Evolutionary conservation across 2,113 vertebrate species (phyloP), one percentile per base, ranked within the genome.

Genomic region (Taurulus bubalis): DNA sequence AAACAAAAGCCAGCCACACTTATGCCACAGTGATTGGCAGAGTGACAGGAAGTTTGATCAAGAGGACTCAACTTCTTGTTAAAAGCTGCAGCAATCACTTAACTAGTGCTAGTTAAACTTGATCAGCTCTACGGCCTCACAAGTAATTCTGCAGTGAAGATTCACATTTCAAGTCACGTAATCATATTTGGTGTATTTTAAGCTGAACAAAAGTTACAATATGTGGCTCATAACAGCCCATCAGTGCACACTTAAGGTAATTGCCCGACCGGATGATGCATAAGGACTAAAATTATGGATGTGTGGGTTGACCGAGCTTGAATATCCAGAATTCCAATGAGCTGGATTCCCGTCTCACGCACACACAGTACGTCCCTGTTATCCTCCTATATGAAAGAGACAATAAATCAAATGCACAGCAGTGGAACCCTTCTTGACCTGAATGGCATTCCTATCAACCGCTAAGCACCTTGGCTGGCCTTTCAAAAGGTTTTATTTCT

Each of bases 391-490:
- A 86, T 85, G 78, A 90, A 66, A 66, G 69, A 83, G 79, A 87
- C 80, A 81, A 91, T 91, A 87, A 93, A 92, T 94, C 87, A 91
- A 85, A 87, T 0, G 22, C 73, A 83, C 88, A 91, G 83, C 72
- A 45, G 53, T 79, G 82, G 89, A 90, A 87, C 86, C 66, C 63
- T 87, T 77, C 67, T 89, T 90, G 84, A 91, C 91, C 90, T 85
- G 85, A 91, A 89, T 76, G 88, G 82, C 88, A 89, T 94, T 93
- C 87, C 90, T 88, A 78, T 87, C 82, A 87, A 88, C 88, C 84
- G 8, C 91, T 89, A 87, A 92, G 87, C 88, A 91, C 89, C 85
- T 84, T 88, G 90, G 85, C 90, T 82, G 74, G 86, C 73, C 85
- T 91, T 89, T 92, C 80, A 34, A 34, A 86, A 92, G 79, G 75